Evolutionary conservation across 2,888 invertebrate genomes (phyloP).

Genomic region (Cataglyphis rosenhaueri): DNA sequence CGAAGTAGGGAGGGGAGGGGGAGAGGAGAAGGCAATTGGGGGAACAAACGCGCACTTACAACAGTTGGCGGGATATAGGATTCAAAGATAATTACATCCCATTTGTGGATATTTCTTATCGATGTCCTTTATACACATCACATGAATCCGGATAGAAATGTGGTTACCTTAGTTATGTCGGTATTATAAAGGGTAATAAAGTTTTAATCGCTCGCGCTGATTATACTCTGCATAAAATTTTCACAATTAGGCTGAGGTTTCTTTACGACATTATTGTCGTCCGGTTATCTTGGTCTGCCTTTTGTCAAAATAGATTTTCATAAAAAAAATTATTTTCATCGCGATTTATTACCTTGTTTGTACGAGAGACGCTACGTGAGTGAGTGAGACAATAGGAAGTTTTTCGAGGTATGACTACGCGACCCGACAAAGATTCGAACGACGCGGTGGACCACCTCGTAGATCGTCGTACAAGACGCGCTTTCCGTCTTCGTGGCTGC

Average conservation of each 20-base stretch:
- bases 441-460: conserved; percentile 72
- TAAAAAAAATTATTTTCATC: conserved; percentile 26
- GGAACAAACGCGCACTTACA: conserved; percentile 5
- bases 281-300: background rate
- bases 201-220: background rate
- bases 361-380: conserved; percentile 3
- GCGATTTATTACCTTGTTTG: conserved; percentile 10
- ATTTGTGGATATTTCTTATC: background rate
- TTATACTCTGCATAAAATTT: background rate
- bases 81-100: conserved; percentile 14
- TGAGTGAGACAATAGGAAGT: conserved; percentile 7
- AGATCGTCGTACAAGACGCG: conserved; percentile 74
- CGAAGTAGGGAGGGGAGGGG: background rate
- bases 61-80: background rate
- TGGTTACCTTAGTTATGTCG: background rate
- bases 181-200: background rate
- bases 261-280: background rate
- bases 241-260: background rate
- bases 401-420: conserved; percentile 62
- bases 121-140: background rate
- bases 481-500: conserved; percentile 73
- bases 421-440: background rate
- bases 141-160: background rate
- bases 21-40: background rate
- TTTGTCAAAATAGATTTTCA: conserved; percentile 32